A percentile compares a stretch with the other conserved stretches of the same genome.
These are phyloP conservation scores for Phrynocephalus versicolor DNA, from an alignment of 2,113 vertebrate species.

Conservation along the genomic window DNA sequence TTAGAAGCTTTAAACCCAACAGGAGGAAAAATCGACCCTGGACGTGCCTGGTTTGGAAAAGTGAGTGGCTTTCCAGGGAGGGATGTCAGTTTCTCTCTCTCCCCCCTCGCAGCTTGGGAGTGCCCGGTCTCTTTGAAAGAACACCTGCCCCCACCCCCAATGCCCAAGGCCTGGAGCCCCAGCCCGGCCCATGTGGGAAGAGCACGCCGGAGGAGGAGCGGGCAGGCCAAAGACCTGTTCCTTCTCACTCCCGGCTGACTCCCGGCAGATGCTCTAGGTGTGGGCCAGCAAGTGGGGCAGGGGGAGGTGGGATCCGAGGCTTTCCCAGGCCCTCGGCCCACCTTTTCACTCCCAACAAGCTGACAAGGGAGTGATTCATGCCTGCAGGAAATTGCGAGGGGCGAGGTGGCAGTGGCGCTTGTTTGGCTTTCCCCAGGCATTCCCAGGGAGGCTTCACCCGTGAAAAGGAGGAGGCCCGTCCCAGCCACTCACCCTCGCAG, in stretches of 20 bases:
- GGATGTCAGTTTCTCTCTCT: too few species aligned
- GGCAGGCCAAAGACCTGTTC: not conserved
- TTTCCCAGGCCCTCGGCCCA: not conserved
- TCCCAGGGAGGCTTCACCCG: not conserved
- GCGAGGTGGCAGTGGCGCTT: not conserved
- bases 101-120: too few species aligned
- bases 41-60: too few species aligned
- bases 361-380: not conserved
- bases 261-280: not conserved
- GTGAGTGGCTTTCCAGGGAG: too few species aligned
- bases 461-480: too few species aligned
- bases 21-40: too few species aligned
- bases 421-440: not conserved
- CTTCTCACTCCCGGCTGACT: not conserved
- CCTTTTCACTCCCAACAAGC: not conserved
- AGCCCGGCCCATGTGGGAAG: not conserved
- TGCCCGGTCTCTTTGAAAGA: not conserved
- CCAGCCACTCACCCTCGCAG: too few species aligned
- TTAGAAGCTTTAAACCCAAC: too few species aligned
- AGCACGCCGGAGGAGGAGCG: constrained; percentile 16
- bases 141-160: not conserved
- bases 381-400: constrained; percentile 15
- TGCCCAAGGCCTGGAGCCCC: constrained; percentile 20
- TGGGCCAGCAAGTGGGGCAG: not conserved
- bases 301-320: not conserved